A percentile compares a stretch with the other conserved stretches of the same genome.
Conservation (phyloP, 64 coral and sea anemone genomes). For the Orbicella faveolata region DNA sequence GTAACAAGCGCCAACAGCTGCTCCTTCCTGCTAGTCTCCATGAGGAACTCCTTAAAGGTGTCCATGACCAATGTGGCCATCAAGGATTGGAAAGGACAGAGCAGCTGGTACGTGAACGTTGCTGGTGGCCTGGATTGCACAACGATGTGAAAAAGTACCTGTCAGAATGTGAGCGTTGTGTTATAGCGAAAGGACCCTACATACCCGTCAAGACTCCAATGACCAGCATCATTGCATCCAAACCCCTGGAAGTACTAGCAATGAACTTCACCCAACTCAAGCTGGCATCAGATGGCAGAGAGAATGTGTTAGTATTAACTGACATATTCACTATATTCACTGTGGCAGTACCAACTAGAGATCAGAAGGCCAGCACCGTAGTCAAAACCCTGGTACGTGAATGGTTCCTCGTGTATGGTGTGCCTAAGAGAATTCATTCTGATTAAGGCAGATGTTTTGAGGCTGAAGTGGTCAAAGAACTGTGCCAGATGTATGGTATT, state of each 20-base stretch:
- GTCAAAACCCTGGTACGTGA: too few species aligned
- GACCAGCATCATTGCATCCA: slow-evolving; percentile 41
- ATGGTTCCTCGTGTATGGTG: too few species aligned
- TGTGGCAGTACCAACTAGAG: background rate
- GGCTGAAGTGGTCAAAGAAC: too few species aligned
- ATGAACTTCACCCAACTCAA: slow-evolving; percentile 61
- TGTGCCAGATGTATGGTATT: too few species aligned
- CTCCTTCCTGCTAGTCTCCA: slow-evolving; percentile 22
- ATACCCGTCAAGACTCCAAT: slow-evolving; percentile 17
- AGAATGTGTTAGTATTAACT: slow-evolving; percentile 33
- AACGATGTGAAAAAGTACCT: slow-evolving; percentile 31
- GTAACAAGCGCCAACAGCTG: background rate
- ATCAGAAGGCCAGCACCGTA: too few species aligned
- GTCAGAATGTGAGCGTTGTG: slow-evolving; percentile 45
- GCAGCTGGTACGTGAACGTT: slow-evolving; percentile 14
- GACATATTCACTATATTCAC: slow-evolving; percentile 37
- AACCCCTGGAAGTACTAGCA: slow-evolving; percentile 48
- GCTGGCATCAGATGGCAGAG: slow-evolving; percentile 23
- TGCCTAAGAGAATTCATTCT: too few species aligned
- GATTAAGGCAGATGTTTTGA: too few species aligned
- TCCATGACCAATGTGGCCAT: slow-evolving; percentile 52
- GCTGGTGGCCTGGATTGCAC: slow-evolving; percentile 60
- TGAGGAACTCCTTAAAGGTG: background rate
- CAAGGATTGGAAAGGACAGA: slow-evolving; percentile 20
- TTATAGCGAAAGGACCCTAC: slow-evolving; percentile 51